These are phyloP conservation scores for Sanderia malayensis DNA, from an alignment of 30 jellyfish, hydroid and myxozoan genomes.

Conservation along the genomic window DNA sequence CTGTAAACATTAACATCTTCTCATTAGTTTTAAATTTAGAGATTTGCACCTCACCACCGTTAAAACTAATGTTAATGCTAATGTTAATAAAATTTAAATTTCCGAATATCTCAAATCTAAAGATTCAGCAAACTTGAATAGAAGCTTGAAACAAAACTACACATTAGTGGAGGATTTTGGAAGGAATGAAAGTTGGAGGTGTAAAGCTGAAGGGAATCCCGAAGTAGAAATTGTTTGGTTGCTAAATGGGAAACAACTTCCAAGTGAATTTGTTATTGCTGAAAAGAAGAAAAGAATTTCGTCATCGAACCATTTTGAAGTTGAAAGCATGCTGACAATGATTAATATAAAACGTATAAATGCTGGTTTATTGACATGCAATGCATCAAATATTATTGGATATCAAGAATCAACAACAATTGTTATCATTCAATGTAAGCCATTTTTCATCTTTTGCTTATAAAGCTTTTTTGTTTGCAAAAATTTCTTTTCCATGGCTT, in stretches of 20 bases:
- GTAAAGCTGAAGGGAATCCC: constrained; percentile 62
- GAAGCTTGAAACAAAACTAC: constrained; percentile 23
- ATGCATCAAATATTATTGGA: constrained; percentile 41
- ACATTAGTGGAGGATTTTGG: constrained; percentile 35
- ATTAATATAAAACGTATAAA: constrained; percentile 22
- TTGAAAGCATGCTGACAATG: constrained; percentile 44
- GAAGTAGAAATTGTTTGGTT: constrained; percentile 28
- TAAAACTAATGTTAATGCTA: too few species aligned
- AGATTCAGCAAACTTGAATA: constrained; percentile 34
- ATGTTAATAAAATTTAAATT: too few species aligned
- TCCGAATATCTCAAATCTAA: too few species aligned
- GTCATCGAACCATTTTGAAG: not conserved
- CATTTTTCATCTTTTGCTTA: not conserved
- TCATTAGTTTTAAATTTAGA: too few species aligned
- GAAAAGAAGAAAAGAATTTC: not conserved
- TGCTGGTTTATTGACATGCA: constrained; percentile 37
- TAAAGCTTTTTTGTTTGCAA: too few species aligned
- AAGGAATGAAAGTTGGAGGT: constrained; percentile 31
- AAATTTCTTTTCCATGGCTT: not conserved
- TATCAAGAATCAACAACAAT: constrained; percentile 1
- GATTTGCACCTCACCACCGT: too few species aligned
- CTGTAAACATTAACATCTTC: too few species aligned
- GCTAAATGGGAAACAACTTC: constrained; percentile 14
- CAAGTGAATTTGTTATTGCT: constrained; percentile 5
- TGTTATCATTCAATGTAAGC: constrained; percentile 36